Evolutionary conservation across 2,888 invertebrate genomes (phyloP).

Genomic region (Eristalinus sepulchralis): DNA sequence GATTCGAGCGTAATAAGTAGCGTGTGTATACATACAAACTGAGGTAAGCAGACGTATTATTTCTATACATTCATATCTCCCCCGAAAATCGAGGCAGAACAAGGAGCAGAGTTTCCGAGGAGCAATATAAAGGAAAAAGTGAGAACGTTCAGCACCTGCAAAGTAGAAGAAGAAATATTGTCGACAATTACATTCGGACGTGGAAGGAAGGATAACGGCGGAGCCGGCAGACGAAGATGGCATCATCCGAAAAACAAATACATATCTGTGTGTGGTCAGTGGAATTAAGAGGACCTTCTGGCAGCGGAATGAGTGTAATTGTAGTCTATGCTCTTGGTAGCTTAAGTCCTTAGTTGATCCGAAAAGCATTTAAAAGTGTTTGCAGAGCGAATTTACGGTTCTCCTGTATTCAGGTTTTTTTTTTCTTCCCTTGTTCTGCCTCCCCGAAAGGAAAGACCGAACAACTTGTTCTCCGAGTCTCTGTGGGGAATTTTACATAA

Average conservation of each 20-base stretch:
- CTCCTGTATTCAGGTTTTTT: constrained; percentile 8
- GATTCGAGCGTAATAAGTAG: constrained; percentile 25
- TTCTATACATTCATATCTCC: constrained; percentile 44
- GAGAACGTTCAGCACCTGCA: constrained; percentile 68
- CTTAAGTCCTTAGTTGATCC: constrained; percentile 70
- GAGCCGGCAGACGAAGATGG: constrained; percentile 11
- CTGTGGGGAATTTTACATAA: constrained; percentile 68
- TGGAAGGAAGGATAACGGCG: constrained; percentile 32
- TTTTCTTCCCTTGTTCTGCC: not conserved
- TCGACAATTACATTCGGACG: constrained; percentile 64
- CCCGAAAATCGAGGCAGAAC: constrained; percentile 4
- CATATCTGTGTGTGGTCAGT: constrained; percentile 55
- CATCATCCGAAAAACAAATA: constrained; percentile 7
- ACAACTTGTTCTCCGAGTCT: constrained; percentile 56
- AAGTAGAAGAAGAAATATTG: constrained; percentile 69
- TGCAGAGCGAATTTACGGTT: constrained; percentile 59
- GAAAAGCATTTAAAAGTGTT: constrained; percentile 67
- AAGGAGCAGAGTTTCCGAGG: constrained; percentile 44
- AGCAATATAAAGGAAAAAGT: constrained; percentile 30
- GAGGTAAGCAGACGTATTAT: not conserved
- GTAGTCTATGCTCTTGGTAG: constrained; percentile 50
- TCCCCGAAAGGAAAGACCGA: constrained; percentile 32
- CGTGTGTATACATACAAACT: not conserved
- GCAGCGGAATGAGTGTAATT: not conserved
- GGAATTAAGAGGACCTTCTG: constrained; percentile 53